Percentiles rank a stretch among this genome's conserved stretches.
phyloP scores from a whole-genome alignment of 2,888 invertebrate genomes.

The Ennomos erosarius region DNA sequence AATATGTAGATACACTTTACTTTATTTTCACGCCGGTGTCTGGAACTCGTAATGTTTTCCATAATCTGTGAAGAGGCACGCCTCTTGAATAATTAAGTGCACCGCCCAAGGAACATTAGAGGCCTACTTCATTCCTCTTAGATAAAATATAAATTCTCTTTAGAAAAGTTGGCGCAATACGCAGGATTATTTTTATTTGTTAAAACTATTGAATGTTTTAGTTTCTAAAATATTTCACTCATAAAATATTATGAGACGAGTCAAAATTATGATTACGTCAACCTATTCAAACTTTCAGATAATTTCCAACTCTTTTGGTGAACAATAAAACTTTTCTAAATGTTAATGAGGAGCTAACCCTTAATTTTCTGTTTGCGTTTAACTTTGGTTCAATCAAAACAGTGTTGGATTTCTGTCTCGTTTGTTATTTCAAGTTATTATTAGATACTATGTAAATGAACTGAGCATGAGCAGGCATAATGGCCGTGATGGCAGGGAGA shows the following conservation, averaged over 20 bases:
- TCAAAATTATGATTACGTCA: no score
- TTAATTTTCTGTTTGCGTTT: conserved; percentile 9
- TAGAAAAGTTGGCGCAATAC: no score
- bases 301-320: conserved; percentile 1
- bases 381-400: conserved; percentile 11
- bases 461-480: no score
- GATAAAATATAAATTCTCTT: not conserved
- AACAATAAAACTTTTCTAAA: conserved; percentile 41
- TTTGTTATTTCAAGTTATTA: conserved; percentile 10
- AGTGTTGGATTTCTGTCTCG: conserved; percentile 1
- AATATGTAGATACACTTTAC: no score
- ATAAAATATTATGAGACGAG: no score
- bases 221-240: no score
- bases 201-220: no score
- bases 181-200: no score
- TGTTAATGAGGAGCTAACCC: conserved; percentile 33
- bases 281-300: not conserved
- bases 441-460: not conserved
- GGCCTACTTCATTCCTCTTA: not conserved
- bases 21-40: not conserved
- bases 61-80: not conserved
- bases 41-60: not conserved
- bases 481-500: no score
- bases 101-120: conserved; percentile 4
- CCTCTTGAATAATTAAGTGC: conserved; percentile 6